Evolutionary conservation across 1,140 invertebrate genomes (phyloP), one percentile per base, ranked within the genome.

Genomic region (Drosophila ficusphila): DNA sequence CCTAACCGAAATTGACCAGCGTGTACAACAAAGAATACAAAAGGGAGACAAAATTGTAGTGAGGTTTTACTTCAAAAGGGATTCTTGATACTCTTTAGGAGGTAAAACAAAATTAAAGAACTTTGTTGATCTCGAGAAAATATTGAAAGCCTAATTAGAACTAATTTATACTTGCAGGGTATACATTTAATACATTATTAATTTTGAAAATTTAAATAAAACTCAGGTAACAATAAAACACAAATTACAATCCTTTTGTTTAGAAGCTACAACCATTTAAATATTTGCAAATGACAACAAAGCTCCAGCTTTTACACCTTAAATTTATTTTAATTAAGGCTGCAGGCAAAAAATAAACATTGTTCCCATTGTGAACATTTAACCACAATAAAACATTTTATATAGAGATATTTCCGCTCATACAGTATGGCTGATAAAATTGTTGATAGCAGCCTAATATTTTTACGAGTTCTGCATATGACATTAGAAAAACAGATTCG

Each of bases 401-500:
- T 9, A 18, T 1, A 18, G 11, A 18, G 16, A 18, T 18, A 39
- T 14, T 38, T 38, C 36, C 36, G 5, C 7, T 39, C 14, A 16
- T 3, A 18, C 3, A 39, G 7, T 11, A 39, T 19, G 5, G 2
- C 3, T 38, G 36, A 18, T 38, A 18, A 16, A 2, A 18, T 6
- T 9, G 8, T 6, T 18, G 11, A 18, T 38, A 18, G 18, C 38
- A 18, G 11, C 18, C 21, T 33, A 23, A 53, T 12, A 53, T n/a
- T 52, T 21, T 16, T n/a, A 52, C n/a, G 29, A 34, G 29, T 23
- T 53, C 11, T 57, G 29, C 29, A 18, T 34, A 54, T 25, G 54
- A 54, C 4, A 34, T 9, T 18, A 25, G 14, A 9, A 12, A 54
- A 58, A 8, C 54, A 18, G 48, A 34, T 54, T 53, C 27, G 11